A percentile compares a stretch with the other conserved stretches of the same genome.
phyloP scores from a whole-genome alignment of 1,140 invertebrate genomes.

The Eubasilissa regina region DNA sequence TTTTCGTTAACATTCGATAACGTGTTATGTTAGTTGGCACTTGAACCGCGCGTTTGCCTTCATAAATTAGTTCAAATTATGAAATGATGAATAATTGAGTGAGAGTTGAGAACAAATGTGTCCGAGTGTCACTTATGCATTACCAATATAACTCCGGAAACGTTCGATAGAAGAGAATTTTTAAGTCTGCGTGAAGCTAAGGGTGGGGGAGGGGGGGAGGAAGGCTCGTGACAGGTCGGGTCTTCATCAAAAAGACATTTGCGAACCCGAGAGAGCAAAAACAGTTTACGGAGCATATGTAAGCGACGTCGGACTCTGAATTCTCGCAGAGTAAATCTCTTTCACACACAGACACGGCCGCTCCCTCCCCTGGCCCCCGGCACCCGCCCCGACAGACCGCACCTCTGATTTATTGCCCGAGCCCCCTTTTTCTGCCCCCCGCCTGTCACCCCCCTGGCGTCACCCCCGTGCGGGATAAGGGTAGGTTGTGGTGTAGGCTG shows the following conservation, averaged over 20 bases:
- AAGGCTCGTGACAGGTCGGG: slow-evolving; percentile 11
- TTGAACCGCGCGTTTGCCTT: too few species aligned
- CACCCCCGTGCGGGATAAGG: not conserved
- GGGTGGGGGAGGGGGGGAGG: too few species aligned
- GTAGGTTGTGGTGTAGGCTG: slow-evolving; percentile 22
- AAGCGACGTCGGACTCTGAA: slow-evolving; percentile 51
- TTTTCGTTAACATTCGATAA: too few species aligned
- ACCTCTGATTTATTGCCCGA: slow-evolving; percentile 59
- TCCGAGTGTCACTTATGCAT: too few species aligned
- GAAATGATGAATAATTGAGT: too few species aligned
- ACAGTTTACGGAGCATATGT: slow-evolving; percentile 43
- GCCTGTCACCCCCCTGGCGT: not conserved
- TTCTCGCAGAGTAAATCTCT: slow-evolving; percentile 58
- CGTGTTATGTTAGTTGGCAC: too few species aligned
- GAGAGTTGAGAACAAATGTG: too few species aligned
- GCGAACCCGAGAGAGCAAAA: slow-evolving; percentile 21
- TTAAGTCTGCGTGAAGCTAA: too few species aligned
- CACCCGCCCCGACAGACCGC: slow-evolving; percentile 36
- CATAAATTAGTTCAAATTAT: too few species aligned
- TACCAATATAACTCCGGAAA: too few species aligned
- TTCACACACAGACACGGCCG: slow-evolving; percentile 40
- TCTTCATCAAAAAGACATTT: slow-evolving; percentile 45
- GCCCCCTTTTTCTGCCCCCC: slow-evolving; percentile 31
- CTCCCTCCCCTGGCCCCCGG: slow-evolving; percentile 10
- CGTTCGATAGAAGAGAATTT: too few species aligned